Base-by-base conservation (phyloP, 2,888 invertebrate species). In the Brenthis hecate region DNA sequence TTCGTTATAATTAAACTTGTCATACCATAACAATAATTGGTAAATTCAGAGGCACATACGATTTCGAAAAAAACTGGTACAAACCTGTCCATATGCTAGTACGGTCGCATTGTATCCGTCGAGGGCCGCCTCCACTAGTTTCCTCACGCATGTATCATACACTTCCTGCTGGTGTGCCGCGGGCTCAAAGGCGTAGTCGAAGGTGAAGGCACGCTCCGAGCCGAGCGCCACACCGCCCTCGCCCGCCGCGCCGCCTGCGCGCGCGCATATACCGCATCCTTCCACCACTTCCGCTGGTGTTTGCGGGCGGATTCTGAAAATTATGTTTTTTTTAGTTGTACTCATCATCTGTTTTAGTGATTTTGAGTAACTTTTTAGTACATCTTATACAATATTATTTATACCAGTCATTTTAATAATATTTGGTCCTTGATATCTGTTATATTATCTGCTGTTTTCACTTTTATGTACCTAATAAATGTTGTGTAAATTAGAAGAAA, bases 61-160 rank as follows among this genome's bases (percentile, higher is more conserved):
- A n/a, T 57, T 19, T 13, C 1, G 11, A 16, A 19, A 23, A 14
- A 57, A 56, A 28, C 13, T 14, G 23, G 48, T 1, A 85, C 93
- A 85, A 77, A 96, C 96, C 95, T 98, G 98, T 75, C 98, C 98
- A 91, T 99, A 99, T 0, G 99, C 99, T 79, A 99, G 94, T 55
- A 99, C 97, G 13, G 99, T 99, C 16, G 99, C 99, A 93, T 99
- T 99, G 92, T 98, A 99, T 68, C 99, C 99, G 80, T 98, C 97
- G 69, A 99, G 94, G 11, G 98, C 97, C 47, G 98, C 97, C 76
- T 98, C 97, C 75, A 99, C 96, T 69, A 99, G 94, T 65, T 95
- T 94, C 68, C 95, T 94, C 64, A 98, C 98, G 82, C 98, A 97
- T 13, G 94, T 94, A 57, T 96, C 94, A 86, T 99, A 99, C 36